Evolutionary conservation across 2,888 invertebrate genomes (phyloP), one percentile per base, ranked within the genome.

Genomic region (Vandiemenella viatica): DNA sequence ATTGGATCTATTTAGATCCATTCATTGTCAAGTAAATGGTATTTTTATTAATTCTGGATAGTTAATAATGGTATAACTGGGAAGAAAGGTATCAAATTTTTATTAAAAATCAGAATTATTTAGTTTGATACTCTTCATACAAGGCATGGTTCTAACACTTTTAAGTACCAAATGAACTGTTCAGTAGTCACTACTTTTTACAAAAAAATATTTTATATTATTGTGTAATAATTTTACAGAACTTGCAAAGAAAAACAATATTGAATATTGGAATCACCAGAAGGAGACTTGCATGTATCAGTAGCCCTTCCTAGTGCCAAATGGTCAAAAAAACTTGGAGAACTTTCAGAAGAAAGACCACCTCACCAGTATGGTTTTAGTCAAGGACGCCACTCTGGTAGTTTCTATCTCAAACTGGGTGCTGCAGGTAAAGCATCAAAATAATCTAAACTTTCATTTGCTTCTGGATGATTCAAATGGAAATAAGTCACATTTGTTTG

Each of bases 331-430:
- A 21, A 38, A 2, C 46, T 18, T 5, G 19, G 37, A 8, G n/a
- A n/a, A n/a, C n/a, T 32, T 32, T 20, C 42, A 19, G 65, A 68
- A 41, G n/a, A 16, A 4, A n/a, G 21, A 18, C n/a, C 18, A 18
- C 67, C 71, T 8, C 56, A 72, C 41, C 68, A 71, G 58, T 79
- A 79, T 60, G 79, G 78, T 61, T 79, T 81, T 62, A 76, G 73
- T 57, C 73, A 73, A 40, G 81, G 82, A 47, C 66, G 80, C 54
- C 82, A 83, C 37, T 77, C 79, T 16, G 80, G 79, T 22, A 81
- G 80, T 58, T 79, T 83, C 62, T 84, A 80, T 62, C 69, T 83
- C 17, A 83, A 83, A 69, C 64, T 80, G 57, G 83, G 83, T 45
- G 82, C 83, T 48, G 77, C 80, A 58, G 79, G 82, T 79, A 67